phyloP scores from a whole-genome alignment of 1,140 invertebrate species.

The Ooceraea biroi region DNA sequence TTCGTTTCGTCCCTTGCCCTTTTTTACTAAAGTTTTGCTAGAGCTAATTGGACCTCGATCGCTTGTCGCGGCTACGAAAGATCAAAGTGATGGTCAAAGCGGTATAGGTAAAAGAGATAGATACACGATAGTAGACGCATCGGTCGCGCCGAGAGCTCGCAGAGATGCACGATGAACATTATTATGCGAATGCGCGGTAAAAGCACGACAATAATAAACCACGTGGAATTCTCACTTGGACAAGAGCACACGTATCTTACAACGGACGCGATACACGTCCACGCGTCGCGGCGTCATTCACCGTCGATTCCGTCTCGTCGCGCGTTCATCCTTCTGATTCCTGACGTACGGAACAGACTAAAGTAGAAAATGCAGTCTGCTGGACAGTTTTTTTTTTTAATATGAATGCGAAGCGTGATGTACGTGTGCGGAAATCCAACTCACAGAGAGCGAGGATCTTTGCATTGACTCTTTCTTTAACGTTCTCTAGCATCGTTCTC shows the following conservation, averaged over 20 bases:
- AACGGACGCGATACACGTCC: slow-evolving; percentile 64
- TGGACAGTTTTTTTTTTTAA: too few relatives aligned
- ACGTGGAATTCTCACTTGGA: slow-evolving; percentile 68
- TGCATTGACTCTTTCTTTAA: too few relatives aligned
- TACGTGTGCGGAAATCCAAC: too few relatives aligned
- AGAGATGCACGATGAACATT: slow-evolving; percentile 48
- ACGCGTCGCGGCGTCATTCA: slow-evolving; percentile 34
- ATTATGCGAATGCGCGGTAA: slow-evolving; percentile 38
- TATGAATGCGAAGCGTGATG: too few relatives aligned
- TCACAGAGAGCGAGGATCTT: too few relatives aligned
- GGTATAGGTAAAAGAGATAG: slow-evolving; percentile 17
- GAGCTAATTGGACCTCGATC: slow-evolving; percentile 50
- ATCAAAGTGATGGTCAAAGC: slow-evolving; percentile 23
- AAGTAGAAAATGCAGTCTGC: too few relatives aligned
- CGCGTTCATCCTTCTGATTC: neutral
- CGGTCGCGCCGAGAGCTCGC: slow-evolving; percentile 20
- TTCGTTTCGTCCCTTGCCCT: neutral
- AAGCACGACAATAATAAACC: slow-evolving; percentile 73
- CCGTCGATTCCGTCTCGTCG: neutral
- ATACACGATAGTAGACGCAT: neutral
- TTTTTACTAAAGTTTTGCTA: slow-evolving; percentile 30
- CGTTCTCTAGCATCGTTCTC: too few relatives aligned
- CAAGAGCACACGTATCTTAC: slow-evolving; percentile 69
- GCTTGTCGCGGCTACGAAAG: slow-evolving; percentile 51
- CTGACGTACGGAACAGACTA: neutral